Evolutionary conservation across 2,113 vertebrate species (phyloP), one percentile per base, ranked within the genome.

Genomic region (Scomber colias): DNA sequence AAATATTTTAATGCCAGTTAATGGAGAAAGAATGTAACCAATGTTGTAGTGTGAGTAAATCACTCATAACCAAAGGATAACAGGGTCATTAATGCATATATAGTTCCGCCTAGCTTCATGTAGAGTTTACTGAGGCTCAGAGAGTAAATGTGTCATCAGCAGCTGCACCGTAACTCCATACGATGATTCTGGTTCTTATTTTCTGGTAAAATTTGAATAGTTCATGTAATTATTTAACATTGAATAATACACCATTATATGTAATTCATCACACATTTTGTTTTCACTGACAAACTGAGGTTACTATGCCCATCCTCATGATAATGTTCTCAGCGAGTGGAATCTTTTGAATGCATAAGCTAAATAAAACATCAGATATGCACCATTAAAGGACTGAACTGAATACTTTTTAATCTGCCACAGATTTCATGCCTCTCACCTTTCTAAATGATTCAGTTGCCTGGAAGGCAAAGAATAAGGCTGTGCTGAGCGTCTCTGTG

Each of bases 361-460:
- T 94, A 92, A 95, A 94, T 94, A 94, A 95, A 95, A 93, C 90
- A 95, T 94, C 90, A 94, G 91, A 92, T 87, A 87, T 92, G 91
- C 92, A 84, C 89, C 72, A 81, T 92, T 95, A 92, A 94, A 94
- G 92, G 92, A 92, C 90, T 91, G 88, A 92, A 77, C 89, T 84
- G 83, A 94, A 93, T 77, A 59, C 85, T 77, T 88, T 90, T 92
- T 88, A 75, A 77, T 82, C 59, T 90, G 92, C 78, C 79, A 70
- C 83, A 53, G 56, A 75, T 83, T 86, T 85, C 70, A 81, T 75
- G 71, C 82, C 76, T 87, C 77, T 82, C 82, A 85, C 79, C 77
- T 83, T 82, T 91, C 86, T 90, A 90, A 94, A 95, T 89, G 90
- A 94, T 94, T 94, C 91, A 94, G 68, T 60, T 75, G 82, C 76